Base-by-base conservation (phyloP, 2,113 vertebrate genomes). In the Poeciliopsis retropinna region DNA sequence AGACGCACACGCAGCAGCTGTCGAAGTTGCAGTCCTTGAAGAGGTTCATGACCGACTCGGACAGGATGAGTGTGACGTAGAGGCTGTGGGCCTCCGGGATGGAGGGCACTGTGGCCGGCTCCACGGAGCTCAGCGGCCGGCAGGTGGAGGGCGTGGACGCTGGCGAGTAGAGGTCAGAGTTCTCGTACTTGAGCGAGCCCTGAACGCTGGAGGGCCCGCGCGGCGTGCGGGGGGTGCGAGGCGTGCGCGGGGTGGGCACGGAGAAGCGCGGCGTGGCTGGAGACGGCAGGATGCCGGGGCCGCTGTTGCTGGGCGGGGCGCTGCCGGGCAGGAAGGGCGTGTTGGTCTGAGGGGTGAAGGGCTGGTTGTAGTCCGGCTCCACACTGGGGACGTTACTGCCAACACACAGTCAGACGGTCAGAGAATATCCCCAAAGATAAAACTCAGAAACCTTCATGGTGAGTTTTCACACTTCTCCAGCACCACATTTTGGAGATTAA, bases 1-100 rank as follows among this genome's bases (percentile, higher is more conserved):
- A 99, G 76, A 98, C 98, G 37, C 98, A 99, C 74, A 99, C 95
- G 87, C 98, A 99, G 88, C 98, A 99, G 91, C 98, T 99, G 93
- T 99, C 98, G 64, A 98, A 98, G 94, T 98, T 99, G 88, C 98
- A 99, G 94, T 99, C 98, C 87, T 97, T 98, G 92, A 96, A 99
- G 81, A 99, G 96, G 76, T 99, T 98, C 97, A 99, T 97, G 82
- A 98, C 96, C 0, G 98, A 99, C 90, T 99, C 98, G 0, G 98
- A 99, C 67, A 99, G 96, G 74, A 99, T 99, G 89, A 99, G 97
- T 54, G 97, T 99, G 76, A 99, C 98, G 8, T 99, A 99, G 60
- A 99, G 97, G 91, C 98, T 99, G 93, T 99, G 98, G 4, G 98
- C 98, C 94, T 99, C 98, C 0, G 98, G 98, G 80, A 99, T 96